These are phyloP conservation scores for Drymodes brunneopygia DNA, from an alignment of 2,113 vertebrate genomes.

Conservation along the genomic window DNA sequence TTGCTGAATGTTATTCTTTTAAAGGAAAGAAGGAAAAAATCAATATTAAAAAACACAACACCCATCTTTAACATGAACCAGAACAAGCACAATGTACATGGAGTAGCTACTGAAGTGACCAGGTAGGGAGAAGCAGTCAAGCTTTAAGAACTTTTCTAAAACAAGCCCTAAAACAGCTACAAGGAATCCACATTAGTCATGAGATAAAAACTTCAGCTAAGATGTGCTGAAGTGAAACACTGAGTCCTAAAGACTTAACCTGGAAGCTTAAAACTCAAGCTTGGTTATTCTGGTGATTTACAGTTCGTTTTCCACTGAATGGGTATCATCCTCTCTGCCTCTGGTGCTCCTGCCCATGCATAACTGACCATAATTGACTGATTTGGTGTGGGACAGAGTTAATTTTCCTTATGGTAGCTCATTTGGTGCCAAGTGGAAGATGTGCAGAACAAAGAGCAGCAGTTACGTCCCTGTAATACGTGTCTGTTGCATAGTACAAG, in stretches of 20 bases:
- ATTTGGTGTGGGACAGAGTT: background rate
- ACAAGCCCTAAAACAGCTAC: background rate
- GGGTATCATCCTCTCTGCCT: background rate
- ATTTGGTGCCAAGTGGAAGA: background rate
- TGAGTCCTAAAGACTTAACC: background rate
- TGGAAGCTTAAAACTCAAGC: background rate
- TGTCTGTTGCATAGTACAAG: rapidly evolving
- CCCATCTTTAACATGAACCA: background rate
- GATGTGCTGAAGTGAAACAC: background rate
- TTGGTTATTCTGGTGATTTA: background rate
- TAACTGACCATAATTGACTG: background rate
- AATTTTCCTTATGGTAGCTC: background rate
- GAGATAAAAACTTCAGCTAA: background rate
- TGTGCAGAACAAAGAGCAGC: background rate
- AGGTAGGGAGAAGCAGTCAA: background rate
- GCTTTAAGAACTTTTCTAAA: background rate
- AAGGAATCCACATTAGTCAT: background rate
- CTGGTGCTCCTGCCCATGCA: background rate
- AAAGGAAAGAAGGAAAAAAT: conserved; percentile 6
- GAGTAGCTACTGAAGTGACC: background rate
- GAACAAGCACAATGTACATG: background rate
- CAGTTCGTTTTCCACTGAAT: background rate
- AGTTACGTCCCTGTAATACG: background rate
- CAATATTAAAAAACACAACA: background rate
- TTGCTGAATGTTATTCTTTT: conserved; percentile 95